A percentile compares a stretch with the other conserved stretches of the same genome.
phyloP scores from a whole-genome alignment of 2,888 invertebrate genomes.

The Chrysolina americana region DNA sequence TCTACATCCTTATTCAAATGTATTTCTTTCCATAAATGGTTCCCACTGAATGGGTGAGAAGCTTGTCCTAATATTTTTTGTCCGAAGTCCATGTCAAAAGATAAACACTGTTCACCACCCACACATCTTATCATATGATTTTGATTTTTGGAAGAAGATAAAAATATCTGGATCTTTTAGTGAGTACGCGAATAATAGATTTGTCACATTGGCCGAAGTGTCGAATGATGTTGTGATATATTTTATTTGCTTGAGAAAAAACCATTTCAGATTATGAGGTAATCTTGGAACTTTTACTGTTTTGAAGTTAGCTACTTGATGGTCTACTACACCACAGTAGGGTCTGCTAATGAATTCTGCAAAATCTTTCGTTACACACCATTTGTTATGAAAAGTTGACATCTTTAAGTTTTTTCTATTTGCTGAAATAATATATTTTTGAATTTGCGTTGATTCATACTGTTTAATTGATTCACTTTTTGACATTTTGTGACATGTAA shows the following conservation, averaged over 20 bases:
- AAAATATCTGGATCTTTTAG: not conserved
- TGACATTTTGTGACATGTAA: too few species aligned
- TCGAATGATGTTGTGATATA: not conserved
- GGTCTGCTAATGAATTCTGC: too few species aligned
- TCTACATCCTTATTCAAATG: not conserved
- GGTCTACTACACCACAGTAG: too few species aligned
- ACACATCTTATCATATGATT: too few species aligned
- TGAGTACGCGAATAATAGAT: not conserved
- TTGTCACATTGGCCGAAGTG: too few species aligned
- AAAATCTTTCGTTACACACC: too few species aligned
- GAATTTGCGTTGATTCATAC: too few species aligned
- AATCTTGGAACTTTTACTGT: not conserved
- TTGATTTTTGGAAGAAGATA: too few species aligned
- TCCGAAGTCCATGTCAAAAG: not conserved
- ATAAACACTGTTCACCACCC: not conserved
- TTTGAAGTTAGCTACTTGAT: not conserved
- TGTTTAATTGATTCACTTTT: too few species aligned
- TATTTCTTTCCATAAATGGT: not conserved
- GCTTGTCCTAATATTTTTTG: not conserved
- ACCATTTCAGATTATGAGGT: constrained; percentile 1
- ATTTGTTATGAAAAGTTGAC: too few species aligned
- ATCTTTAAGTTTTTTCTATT: too few species aligned
- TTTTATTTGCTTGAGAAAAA: not conserved
- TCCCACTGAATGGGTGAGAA: not conserved
- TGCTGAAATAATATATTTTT: too few species aligned